phyloP scores from a whole-genome alignment of 37 sponge, comb jelly and placozoan species.

The Agelas oroides region DNA sequence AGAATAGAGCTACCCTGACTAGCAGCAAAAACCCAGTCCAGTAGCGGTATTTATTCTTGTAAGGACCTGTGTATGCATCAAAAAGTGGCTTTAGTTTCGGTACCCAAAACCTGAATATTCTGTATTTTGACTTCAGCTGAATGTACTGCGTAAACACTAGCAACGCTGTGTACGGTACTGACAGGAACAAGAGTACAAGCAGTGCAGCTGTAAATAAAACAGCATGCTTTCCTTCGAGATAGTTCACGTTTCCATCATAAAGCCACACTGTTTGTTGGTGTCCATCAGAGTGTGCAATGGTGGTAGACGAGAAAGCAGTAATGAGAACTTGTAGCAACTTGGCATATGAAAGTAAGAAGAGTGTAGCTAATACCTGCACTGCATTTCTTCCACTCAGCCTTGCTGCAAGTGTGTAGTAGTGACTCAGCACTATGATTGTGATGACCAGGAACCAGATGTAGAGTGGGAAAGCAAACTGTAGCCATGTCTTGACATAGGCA shows the following conservation, averaged over 20 bases:
- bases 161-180: constrained; percentile 17
- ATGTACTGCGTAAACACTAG: no score
- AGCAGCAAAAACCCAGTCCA: constrained; percentile 27
- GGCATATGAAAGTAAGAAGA: constrained; percentile 26
- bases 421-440: no score
- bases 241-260: constrained; percentile 15
- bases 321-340: constrained; percentile 23
- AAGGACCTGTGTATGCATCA: constrained; percentile 13
- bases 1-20: constrained; percentile 4
- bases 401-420: no score
- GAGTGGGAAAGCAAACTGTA: no score
- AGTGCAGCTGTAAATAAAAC: background rate
- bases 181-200: constrained; percentile 2
- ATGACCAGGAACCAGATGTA: no score
- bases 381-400: no score
- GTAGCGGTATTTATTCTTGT: constrained; percentile 18
- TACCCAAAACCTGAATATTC: background rate
- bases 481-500: no score
- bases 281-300: background rate
- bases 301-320: background rate
- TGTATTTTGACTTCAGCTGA: background rate
- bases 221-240: background rate
- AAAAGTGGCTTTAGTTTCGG: constrained; percentile 35
- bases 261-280: background rate
- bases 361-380: no score